Percentiles rank a stretch among this genome's conserved stretches.
Conservation (phyloP, 1,140 invertebrate genomes). For the Bombus sibiricus region DNA sequence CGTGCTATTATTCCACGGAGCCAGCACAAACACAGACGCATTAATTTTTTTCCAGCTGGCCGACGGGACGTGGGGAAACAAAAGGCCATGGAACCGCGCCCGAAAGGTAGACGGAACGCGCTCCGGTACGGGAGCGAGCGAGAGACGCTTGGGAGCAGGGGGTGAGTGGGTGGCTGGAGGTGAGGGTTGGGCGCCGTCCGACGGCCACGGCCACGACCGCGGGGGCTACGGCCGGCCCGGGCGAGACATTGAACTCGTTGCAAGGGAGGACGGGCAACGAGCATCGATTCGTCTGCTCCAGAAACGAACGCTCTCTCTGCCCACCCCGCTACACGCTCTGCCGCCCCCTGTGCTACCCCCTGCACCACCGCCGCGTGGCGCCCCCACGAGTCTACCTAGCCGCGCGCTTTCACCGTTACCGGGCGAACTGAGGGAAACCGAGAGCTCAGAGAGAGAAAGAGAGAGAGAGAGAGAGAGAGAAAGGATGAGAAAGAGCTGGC, state of each 20-base stretch:
- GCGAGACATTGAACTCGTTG: slow-evolving; percentile 81
- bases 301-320: slow-evolving; percentile 73
- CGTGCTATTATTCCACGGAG: not conserved
- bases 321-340: slow-evolving; percentile 50
- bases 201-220: slow-evolving; percentile 68
- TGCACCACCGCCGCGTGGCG: slow-evolving; percentile 52
- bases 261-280: slow-evolving; percentile 71
- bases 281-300: slow-evolving; percentile 81
- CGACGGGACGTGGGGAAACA: slow-evolving; percentile 37
- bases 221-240: slow-evolving; percentile 75
- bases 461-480: not conserved
- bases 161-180: not conserved
- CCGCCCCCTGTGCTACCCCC: slow-evolving; percentile 42
- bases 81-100: slow-evolving; percentile 37
- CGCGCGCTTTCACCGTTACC: slow-evolving; percentile 54
- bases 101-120: slow-evolving; percentile 47
- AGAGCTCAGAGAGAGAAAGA: not conserved
- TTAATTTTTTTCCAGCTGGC: slow-evolving; percentile 33
- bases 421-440: slow-evolving; percentile 20
- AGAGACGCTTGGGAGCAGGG: slow-evolving; percentile 9
- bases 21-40: slow-evolving; percentile 31
- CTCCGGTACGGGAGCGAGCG: slow-evolving; percentile 23
- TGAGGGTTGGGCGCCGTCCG: slow-evolving; percentile 51
- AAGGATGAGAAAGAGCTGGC: not conserved
- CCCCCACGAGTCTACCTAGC: slow-evolving; percentile 54